These are phyloP conservation scores for Aphodius sticticus DNA, from an alignment of 2,888 invertebrate species.

Conservation along the genomic window DNA sequence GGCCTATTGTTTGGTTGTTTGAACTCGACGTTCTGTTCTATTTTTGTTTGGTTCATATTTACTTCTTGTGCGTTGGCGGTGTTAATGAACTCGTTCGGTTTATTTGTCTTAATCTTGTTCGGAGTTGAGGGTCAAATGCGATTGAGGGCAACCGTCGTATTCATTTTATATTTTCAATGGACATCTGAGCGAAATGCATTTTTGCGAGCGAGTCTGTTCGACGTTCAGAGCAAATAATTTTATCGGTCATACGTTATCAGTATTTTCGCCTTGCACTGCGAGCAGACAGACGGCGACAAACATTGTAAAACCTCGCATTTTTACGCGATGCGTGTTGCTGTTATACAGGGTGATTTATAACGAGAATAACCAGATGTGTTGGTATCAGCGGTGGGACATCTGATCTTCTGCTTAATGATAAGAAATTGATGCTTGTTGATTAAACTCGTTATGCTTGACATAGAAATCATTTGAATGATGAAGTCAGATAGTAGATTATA, in stretches of 20 bases:
- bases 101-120: conserved; percentile 56
- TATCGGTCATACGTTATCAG: conserved; percentile 57
- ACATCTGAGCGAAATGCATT: conserved; percentile 33
- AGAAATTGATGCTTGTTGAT: too few relatives aligned
- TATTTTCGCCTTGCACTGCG: neutral
- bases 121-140: conserved; percentile 53
- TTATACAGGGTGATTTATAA: neutral
- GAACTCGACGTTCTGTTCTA: too few relatives aligned
- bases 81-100: conserved; percentile 54
- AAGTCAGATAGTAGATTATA: too few relatives aligned
- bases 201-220: conserved; percentile 35
- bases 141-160: conserved; percentile 39
- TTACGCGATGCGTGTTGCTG: neutral
- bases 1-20: too few relatives aligned
- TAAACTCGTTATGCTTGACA: too few relatives aligned
- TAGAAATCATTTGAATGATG: too few relatives aligned
- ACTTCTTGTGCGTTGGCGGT: too few relatives aligned
- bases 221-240: conserved; percentile 54
- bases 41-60: too few relatives aligned
- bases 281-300: too few relatives aligned
- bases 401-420: too few relatives aligned
- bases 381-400: too few relatives aligned
- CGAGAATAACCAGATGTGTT: neutral
- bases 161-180: conserved; percentile 19
- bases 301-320: neutral